phyloP scores from a whole-genome alignment of 2,113 vertebrate species.

The Diglossa brunneiventris region DNA sequence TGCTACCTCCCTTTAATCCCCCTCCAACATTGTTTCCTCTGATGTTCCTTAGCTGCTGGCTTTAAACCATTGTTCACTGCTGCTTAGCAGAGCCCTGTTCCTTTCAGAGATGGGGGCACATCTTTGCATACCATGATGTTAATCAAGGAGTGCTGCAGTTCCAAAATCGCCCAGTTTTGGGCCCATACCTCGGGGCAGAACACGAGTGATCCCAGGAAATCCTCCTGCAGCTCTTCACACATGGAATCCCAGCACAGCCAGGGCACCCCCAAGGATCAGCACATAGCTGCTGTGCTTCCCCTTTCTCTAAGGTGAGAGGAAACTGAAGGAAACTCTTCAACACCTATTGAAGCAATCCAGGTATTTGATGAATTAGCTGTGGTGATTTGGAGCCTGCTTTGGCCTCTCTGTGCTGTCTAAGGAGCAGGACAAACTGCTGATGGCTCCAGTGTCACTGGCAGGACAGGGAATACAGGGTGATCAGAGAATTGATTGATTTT shows the following conservation, averaged over 20 bases:
- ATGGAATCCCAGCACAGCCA: background rate
- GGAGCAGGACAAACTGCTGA: background rate
- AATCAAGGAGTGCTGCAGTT: background rate
- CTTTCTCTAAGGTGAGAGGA: background rate
- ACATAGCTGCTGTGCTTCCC: background rate
- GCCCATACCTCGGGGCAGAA: background rate
- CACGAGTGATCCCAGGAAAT: background rate
- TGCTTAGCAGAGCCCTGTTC: background rate
- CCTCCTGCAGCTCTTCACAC: background rate
- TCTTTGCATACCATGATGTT: background rate
- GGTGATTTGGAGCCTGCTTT: background rate
- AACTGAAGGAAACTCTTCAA: background rate
- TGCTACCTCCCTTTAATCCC: background rate
- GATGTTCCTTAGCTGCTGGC: background rate
- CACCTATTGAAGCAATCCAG: background rate
- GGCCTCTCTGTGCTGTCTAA: background rate
- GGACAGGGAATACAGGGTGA: background rate
- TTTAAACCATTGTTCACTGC: background rate
- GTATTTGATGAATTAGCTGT: background rate
- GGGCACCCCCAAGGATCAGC: background rate
- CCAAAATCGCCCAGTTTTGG: background rate
- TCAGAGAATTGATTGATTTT: background rate
- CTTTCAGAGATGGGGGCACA: background rate
- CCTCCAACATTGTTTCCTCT: background rate
- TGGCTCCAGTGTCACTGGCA: background rate